Evolutionary conservation across 2,797 vertebrate genomes (phyloP).

Genomic region (Typhlichthys eigenmanni): DNA sequence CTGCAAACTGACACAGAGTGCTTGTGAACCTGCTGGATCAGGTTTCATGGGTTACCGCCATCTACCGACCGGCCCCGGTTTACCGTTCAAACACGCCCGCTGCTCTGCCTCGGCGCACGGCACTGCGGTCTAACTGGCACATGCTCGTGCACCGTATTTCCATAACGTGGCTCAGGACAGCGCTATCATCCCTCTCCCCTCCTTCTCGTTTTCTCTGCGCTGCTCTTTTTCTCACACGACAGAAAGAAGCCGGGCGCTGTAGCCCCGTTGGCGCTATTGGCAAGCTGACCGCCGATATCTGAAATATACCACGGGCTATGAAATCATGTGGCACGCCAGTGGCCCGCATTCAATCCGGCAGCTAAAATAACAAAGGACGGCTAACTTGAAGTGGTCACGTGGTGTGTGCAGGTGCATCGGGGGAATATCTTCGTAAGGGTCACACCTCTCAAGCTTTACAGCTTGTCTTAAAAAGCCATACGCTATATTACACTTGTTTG

Average conservation of each 20-base stretch:
- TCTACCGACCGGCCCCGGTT: constrained; percentile 77
- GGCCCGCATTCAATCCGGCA: constrained; percentile 25
- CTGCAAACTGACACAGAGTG: constrained; percentile 78
- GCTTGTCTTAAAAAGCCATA: neutral
- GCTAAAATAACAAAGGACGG: constrained; percentile 22
- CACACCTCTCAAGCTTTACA: constrained; percentile 37
- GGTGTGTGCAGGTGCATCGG: too few species aligned
- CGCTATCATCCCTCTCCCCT: neutral
- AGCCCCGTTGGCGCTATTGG: neutral
- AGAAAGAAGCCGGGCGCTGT: constrained; percentile 7
- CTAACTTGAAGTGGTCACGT: constrained; percentile 8
- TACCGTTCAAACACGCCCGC: constrained; percentile 42
- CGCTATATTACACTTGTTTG: neutral
- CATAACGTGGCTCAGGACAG: constrained; percentile 67
- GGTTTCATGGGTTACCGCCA: constrained; percentile 83
- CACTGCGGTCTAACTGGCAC: constrained; percentile 77
- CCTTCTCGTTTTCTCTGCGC: neutral
- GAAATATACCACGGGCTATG: neutral
- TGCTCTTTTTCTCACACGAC: constrained; percentile 28
- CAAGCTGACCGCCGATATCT: neutral
- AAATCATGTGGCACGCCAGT: constrained; percentile 1
- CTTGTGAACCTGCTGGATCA: constrained; percentile 73
- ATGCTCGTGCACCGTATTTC: constrained; percentile 74
- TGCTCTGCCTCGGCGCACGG: constrained; percentile 55
- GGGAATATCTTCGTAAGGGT: constrained; percentile 33